A percentile compares a stretch with the other conserved stretches of the same genome.
phyloP scores from a whole-genome alignment of 2,797 vertebrate genomes.

The Pseudotriccus pelzelni region DNA sequence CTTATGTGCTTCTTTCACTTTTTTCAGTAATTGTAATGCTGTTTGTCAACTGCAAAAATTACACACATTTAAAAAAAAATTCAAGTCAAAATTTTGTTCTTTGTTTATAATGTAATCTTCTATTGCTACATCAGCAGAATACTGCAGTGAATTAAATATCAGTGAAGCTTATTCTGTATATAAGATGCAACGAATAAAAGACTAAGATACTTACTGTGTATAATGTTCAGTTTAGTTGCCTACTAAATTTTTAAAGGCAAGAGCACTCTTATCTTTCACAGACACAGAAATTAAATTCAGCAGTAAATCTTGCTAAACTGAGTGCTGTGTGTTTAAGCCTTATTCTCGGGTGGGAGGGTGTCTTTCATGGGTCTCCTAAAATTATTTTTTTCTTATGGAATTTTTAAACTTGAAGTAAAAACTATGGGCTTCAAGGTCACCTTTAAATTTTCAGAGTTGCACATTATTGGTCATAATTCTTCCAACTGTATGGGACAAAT shows the following conservation, averaged over 20 bases:
- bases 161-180: slow-evolving; percentile 77
- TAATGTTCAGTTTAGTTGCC: slow-evolving; percentile 77
- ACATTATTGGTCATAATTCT: neutral
- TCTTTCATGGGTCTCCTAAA: neutral
- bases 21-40: slow-evolving; percentile 75
- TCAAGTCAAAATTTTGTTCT: slow-evolving; percentile 69
- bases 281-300: neutral
- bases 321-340: neutral
- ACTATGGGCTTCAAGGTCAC: neutral
- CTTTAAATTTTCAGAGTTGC: neutral
- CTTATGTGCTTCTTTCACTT: slow-evolving; percentile 67
- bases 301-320: neutral
- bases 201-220: slow-evolving; percentile 75
- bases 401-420: neutral
- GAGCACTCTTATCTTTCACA: neutral
- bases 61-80: slow-evolving; percentile 15
- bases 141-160: slow-evolving; percentile 77
- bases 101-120: slow-evolving; percentile 78
- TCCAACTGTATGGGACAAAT: neutral
- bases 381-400: neutral
- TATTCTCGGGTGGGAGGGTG: neutral
- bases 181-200: slow-evolving; percentile 79
- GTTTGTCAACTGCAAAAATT: slow-evolving; percentile 72
- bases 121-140: slow-evolving; percentile 74
- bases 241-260: slow-evolving; percentile 60